Percentiles rank a stretch among this genome's conserved stretches.
phyloP scores from a whole-genome alignment of 2,113 vertebrate genomes.

The Cryptomyrus ogoouensis region DNA sequence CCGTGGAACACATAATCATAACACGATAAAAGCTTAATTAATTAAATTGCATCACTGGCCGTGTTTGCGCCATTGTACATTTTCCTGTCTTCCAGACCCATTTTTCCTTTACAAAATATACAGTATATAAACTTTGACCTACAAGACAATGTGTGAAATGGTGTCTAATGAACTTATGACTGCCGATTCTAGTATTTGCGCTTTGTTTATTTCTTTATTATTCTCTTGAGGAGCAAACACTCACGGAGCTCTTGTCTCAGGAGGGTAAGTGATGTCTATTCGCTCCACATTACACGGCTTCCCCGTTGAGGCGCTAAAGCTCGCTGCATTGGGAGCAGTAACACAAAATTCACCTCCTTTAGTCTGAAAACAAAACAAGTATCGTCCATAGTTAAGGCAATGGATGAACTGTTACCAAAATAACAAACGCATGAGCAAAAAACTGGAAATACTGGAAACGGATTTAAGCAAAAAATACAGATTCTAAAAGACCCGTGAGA shows the following conservation, averaged over 20 bases:
- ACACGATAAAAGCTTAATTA: not conserved
- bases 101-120: not conserved
- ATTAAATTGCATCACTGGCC: not conserved
- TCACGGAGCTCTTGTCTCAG: not conserved
- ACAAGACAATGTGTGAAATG: not conserved
- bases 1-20: not conserved
- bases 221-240: not conserved
- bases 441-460: not conserved
- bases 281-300: not conserved
- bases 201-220: not conserved
- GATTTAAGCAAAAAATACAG: not conserved
- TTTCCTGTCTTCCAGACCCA: not conserved
- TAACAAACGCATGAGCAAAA: not conserved
- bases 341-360: not conserved
- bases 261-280: not conserved
- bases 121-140: not conserved
- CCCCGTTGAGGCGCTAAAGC: not conserved
- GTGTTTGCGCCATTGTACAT: not conserved
- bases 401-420: not conserved
- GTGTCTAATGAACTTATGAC: not conserved
- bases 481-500: not conserved
- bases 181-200: not conserved
- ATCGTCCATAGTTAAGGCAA: not conserved
- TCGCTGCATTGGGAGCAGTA: not conserved
- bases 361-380: not conserved